These are phyloP conservation scores for Armadillidium nasatum DNA, from an alignment of 1,140 invertebrate genomes.

Conservation along the genomic window DNA sequence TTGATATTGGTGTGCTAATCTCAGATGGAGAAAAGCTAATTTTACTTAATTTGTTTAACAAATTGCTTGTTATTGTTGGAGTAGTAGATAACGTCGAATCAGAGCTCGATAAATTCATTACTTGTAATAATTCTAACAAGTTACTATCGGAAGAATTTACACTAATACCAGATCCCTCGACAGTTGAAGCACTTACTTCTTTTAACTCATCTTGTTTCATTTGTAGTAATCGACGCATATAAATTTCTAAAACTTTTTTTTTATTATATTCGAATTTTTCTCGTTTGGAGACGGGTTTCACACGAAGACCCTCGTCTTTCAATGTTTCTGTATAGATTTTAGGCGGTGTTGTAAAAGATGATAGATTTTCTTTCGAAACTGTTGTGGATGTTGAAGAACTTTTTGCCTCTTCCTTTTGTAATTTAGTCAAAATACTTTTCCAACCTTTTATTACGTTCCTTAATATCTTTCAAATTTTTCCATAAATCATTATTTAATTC, in stretches of 20 bases:
- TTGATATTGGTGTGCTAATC: no score
- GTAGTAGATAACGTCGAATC: not conserved
- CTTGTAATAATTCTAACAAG: not conserved
- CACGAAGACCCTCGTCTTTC: not conserved
- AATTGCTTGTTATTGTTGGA: not conserved
- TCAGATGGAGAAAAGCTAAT: no score
- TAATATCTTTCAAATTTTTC: no score
- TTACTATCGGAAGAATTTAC: not conserved
- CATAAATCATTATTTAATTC: no score
- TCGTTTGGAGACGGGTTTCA: not conserved
- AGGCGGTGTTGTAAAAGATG: not conserved
- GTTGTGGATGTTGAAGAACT: no score
- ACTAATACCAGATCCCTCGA: not conserved
- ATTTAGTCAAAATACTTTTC: no score
- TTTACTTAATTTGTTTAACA: not conserved
- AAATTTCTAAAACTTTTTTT: not conserved
- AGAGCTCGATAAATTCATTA: not conserved
- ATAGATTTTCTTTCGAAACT: no score
- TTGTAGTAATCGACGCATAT: not conserved
- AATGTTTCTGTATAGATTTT: not conserved
- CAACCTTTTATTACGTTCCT: no score
- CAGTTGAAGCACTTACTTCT: not conserved
- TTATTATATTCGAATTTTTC: not conserved
- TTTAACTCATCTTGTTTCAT: not conserved
- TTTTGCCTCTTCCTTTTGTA: no score